Evolutionary conservation across 2,797 vertebrate species (phyloP).

Genomic region (Falco concolor): DNA sequence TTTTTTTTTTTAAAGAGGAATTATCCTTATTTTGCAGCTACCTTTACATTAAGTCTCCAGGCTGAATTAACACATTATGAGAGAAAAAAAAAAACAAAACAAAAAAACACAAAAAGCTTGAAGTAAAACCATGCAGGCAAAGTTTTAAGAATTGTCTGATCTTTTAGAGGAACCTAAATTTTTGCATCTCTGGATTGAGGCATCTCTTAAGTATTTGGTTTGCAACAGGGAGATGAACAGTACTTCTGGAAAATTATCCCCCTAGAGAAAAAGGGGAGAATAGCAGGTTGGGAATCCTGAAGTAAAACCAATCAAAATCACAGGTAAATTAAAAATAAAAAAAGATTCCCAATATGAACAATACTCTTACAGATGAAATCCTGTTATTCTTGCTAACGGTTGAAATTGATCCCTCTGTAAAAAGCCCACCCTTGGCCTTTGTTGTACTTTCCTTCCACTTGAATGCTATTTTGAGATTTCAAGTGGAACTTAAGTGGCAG

Average conservation of each 20-base stretch:
- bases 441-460: not conserved
- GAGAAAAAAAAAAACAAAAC: too few species aligned
- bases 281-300: not conserved
- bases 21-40: not conserved
- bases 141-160: not conserved
- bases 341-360: not conserved
- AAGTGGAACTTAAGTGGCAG: not conserved
- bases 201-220: not conserved
- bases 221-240: not conserved
- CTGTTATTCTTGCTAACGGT: not conserved
- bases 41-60: not conserved
- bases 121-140: rapidly evolving
- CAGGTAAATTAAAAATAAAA: not conserved
- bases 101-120: not conserved
- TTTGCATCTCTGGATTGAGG: not conserved
- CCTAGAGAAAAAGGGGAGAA: not conserved
- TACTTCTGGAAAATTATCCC: not conserved
- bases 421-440: not conserved
- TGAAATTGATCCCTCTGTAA: not conserved
- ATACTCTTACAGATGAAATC: not conserved
- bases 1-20: not conserved
- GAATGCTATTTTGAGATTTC: not conserved
- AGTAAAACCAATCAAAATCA: not conserved
- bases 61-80: not conserved
- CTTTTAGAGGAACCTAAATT: not conserved